phyloP scores from a whole-genome alignment of 2,797 vertebrate genomes.

The Spinus olivaceus region DNA sequence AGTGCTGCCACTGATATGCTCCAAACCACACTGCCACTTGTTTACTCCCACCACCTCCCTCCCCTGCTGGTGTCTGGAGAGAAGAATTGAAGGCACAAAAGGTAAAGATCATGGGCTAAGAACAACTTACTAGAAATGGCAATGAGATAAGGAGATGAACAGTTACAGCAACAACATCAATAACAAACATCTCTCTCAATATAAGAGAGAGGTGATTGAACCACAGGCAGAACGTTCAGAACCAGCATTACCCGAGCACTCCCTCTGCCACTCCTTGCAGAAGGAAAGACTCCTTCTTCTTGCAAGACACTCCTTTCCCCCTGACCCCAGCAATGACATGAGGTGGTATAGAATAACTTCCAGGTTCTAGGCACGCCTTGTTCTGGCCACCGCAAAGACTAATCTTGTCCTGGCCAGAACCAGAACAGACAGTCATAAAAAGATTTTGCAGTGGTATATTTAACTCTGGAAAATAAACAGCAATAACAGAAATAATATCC shows the following conservation, averaged over 20 bases:
- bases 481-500: neutral
- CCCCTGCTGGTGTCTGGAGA: neutral
- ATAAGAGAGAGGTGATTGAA: neutral
- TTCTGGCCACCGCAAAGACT: neutral
- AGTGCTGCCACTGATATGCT: neutral
- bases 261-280: neutral
- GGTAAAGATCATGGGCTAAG: neutral
- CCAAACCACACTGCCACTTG: neutral
- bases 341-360: neutral
- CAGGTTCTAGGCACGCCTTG: fast-evolving
- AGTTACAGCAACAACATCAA: neutral
- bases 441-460: neutral
- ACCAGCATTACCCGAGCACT: fast-evolving
- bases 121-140: neutral
- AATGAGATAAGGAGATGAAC: neutral
- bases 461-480: neutral
- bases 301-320: neutral
- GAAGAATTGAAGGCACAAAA: neutral
- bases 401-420: neutral
- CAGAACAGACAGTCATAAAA: neutral
- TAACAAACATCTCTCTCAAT: neutral
- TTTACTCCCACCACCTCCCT: neutral
- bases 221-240: neutral
- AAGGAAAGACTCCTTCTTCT: neutral
- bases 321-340: neutral